Evolutionary conservation across 2,113 vertebrate species (phyloP).

Genomic region (Lophius piscatorius): DNA sequence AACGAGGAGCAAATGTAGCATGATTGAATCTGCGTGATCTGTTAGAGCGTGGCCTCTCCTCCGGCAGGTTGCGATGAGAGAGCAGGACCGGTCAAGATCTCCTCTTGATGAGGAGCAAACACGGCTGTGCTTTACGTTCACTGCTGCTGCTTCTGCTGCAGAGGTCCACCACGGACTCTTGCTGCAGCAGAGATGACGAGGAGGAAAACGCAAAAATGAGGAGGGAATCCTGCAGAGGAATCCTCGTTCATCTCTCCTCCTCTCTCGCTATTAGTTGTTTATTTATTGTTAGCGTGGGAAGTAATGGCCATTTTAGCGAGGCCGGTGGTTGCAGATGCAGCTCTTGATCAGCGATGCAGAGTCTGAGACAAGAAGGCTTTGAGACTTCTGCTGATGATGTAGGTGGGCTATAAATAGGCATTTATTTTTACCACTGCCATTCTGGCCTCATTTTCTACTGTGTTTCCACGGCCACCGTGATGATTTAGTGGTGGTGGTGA

Average conservation of each 20-base stretch:
- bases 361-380: constrained; percentile 64
- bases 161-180: constrained; percentile 47
- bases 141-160: constrained; percentile 44
- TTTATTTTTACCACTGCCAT: constrained; percentile 84
- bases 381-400: constrained; percentile 78
- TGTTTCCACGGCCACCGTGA: constrained; percentile 64
- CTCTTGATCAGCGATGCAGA: constrained; percentile 50
- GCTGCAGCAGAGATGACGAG: constrained; percentile 57
- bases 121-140: constrained; percentile 41
- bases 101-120: constrained; percentile 67
- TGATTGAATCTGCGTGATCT: constrained; percentile 72
- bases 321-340: constrained; percentile 32
- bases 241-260: constrained; percentile 42
- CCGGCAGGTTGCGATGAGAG: constrained; percentile 68
- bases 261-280: constrained; percentile 43
- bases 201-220: constrained; percentile 32
- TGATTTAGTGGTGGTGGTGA: constrained; percentile 58
- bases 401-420: constrained; percentile 81
- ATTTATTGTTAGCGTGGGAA: constrained; percentile 37
- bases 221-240: constrained; percentile 65
- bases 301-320: constrained; percentile 12
- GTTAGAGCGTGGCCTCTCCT: constrained; percentile 61
- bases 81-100: constrained; percentile 53
- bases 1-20: constrained; percentile 70
- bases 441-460: constrained; percentile 81